These are phyloP conservation scores for Hyaena hyaena DNA, from an alignment of 2,113 vertebrate genomes.

Conservation along the genomic window DNA sequence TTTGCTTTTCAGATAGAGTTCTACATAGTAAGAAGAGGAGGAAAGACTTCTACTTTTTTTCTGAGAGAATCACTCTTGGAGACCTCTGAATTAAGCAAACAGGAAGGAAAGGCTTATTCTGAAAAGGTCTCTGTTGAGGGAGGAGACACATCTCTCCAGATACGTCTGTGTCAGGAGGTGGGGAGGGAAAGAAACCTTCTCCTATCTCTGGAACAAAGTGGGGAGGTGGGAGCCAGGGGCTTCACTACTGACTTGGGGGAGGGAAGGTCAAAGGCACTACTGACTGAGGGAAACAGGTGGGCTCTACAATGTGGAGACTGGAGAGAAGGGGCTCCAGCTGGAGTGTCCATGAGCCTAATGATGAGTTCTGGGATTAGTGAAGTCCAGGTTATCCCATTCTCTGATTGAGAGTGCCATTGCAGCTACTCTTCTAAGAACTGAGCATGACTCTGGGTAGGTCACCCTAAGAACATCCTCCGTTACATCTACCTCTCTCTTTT, in stretches of 20 bases:
- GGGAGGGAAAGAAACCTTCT: neutral
- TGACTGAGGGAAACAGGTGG: rapidly evolving
- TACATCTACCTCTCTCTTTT: neutral
- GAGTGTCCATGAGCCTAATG: rapidly evolving
- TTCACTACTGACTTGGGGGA: neutral
- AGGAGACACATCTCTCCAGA: neutral
- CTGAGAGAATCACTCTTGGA: neutral
- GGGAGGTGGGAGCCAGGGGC: neutral
- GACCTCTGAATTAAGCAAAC: neutral
- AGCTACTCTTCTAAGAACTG: neutral
- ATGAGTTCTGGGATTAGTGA: neutral
- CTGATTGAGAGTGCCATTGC: neutral
- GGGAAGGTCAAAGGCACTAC: neutral
- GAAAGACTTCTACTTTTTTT: neutral
- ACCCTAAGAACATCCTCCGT: neutral
- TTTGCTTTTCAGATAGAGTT: neutral
- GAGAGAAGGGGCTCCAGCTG: neutral
- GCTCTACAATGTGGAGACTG: neutral
- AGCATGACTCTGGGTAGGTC: neutral
- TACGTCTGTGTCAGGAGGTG: neutral
- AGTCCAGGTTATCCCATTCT: neutral
- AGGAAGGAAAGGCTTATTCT: neutral
- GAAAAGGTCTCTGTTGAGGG: neutral
- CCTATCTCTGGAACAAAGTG: neutral
- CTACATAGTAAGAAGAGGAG: neutral